Evolutionary conservation across 2,888 invertebrate species (phyloP).

Genomic region (Lingula anatina): DNA sequence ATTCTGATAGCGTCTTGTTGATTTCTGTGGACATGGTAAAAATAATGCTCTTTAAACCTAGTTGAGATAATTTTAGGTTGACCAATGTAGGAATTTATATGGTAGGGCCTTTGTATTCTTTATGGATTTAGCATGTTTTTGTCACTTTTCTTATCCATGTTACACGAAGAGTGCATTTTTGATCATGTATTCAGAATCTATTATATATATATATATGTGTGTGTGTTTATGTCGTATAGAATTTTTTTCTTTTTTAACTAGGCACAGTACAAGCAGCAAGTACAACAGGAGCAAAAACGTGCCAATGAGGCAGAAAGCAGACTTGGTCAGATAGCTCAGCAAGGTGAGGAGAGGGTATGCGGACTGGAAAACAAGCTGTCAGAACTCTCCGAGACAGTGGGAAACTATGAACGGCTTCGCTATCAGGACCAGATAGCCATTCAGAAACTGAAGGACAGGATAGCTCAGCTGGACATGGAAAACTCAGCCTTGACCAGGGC

Average conservation of each 20-base stretch:
- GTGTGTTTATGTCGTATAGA: not conserved
- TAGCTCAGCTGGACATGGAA: constrained; percentile 49
- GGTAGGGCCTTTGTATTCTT: too few species aligned
- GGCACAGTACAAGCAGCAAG: constrained; percentile 64
- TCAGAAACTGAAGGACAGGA: constrained; percentile 57
- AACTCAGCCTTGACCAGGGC: constrained; percentile 46
- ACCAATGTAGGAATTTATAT: too few species aligned
- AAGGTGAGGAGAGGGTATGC: constrained; percentile 73
- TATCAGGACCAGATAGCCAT: constrained; percentile 71
- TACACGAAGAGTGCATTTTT: too few species aligned
- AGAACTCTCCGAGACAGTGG: constrained; percentile 73
- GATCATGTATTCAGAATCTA: not conserved
- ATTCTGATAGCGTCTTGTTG: too few species aligned
- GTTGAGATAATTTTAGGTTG: too few species aligned
- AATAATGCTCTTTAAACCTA: too few species aligned
- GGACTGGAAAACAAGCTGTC: constrained; percentile 71
- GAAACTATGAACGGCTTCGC: constrained; percentile 68
- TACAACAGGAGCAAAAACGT: constrained; percentile 68
- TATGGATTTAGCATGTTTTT: too few species aligned
- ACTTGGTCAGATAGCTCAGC: constrained; percentile 62
- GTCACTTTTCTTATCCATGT: too few species aligned
- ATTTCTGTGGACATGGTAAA: too few species aligned
- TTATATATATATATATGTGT: constrained; percentile 1
- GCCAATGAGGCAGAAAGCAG: constrained; percentile 69
- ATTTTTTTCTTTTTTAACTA: constrained; percentile 11